phyloP scores from a whole-genome alignment of 2,797 vertebrate species.

The Garrulus glandarius region DNA sequence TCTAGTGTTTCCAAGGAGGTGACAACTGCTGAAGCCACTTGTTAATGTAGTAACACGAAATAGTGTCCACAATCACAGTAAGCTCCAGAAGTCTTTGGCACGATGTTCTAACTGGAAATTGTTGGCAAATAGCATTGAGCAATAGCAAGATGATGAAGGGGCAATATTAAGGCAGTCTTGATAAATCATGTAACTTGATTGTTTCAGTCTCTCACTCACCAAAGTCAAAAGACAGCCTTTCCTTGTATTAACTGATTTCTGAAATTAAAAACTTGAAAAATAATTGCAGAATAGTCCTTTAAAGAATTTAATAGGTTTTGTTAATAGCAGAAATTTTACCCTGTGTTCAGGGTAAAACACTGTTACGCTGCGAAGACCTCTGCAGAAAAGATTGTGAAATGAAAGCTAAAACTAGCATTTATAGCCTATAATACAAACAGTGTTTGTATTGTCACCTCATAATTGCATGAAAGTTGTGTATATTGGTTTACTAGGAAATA shows the following conservation, averaged over 20 bases:
- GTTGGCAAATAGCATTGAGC: neutral
- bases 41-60: neutral
- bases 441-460: neutral
- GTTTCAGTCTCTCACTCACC: neutral
- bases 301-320: neutral
- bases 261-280: neutral
- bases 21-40: neutral
- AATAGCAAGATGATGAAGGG: neutral
- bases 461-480: neutral
- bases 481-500: neutral
- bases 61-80: neutral
- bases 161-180: neutral
- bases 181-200: neutral
- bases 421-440: neutral
- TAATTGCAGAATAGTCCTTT: neutral
- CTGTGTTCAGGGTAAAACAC: neutral
- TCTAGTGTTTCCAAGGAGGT: neutral
- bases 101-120: neutral
- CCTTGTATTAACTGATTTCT: neutral
- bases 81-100: neutral
- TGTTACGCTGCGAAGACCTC: neutral
- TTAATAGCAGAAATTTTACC: neutral
- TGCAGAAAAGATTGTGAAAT: neutral
- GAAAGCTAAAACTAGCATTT: neutral
- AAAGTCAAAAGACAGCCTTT: neutral